Evolutionary conservation across 1,140 invertebrate species (phyloP), one percentile per base, ranked within the genome.

Genomic region (Diachasma alloeum): DNA sequence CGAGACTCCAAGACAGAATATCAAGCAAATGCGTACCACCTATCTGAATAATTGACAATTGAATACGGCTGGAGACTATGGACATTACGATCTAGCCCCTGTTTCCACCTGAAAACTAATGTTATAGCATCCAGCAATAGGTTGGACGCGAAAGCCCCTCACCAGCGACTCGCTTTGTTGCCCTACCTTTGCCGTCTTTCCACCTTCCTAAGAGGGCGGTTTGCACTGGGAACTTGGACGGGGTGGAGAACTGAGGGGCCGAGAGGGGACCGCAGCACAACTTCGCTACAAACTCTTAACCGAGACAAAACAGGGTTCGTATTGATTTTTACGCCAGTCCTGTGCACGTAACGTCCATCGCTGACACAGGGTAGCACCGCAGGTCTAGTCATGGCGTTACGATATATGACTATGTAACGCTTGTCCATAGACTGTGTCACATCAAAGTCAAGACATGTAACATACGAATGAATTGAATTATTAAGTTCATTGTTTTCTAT

Each of bases 291-390:
- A 77, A 72, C 76, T 77, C 76, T 73, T 77, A 72, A 73, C 70
- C 71, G 76, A 77, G 71, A 77, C 76, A 77, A 77, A 72, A 77
- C 70, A 77, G 76, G 70, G 42, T 73, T 73, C 56, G 74, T 79
- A 72, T 79, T 76, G 71, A 74, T 74, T 74, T 74, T 76, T 74
- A 76, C 75, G 56, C 71, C 75, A 70, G 42, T 77, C 37, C 70
- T 75, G 53, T 67, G 76, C 76, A 77, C 74, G 76, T 80, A 78
- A 78, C 79, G 79, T 80, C 76, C 79, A 77, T 74, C 79, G 79
- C 75, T 80, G 76, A 80, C 76, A 80, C 79, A 77, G 76, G 79
- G 56, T 80, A 80, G 79, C 70, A 80, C 79, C 74, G 75, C 67
- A 69, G 53, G 53, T 63, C 31, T 74, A 53, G 75, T 79, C 78